These are phyloP conservation scores for Pissodes strobi DNA, from an alignment of 1,140 invertebrate species.

Conservation along the genomic window DNA sequence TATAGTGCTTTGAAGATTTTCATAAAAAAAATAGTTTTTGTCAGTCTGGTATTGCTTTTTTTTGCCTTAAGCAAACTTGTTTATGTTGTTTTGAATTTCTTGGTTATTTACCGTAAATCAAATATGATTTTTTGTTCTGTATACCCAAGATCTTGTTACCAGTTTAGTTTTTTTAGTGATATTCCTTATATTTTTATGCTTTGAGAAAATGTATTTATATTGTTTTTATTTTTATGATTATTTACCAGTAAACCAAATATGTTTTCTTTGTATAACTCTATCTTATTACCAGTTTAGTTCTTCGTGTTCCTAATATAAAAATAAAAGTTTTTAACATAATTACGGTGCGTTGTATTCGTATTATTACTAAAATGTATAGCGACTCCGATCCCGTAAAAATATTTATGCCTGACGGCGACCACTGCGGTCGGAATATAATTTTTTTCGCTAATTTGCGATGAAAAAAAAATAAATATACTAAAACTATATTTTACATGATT, in stretches of 20 bases:
- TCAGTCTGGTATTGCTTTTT: not conserved
- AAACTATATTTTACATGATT: constrained; percentile 18
- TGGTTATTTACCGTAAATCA: not conserved
- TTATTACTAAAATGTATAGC: constrained; percentile 8
- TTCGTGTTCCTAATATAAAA: not conserved
- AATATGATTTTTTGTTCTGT: not conserved
- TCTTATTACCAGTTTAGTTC: not conserved
- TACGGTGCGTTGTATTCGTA: constrained; percentile 7
- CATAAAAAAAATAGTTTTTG: constrained; percentile 4
- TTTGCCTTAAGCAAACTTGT: not conserved
- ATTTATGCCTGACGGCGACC: constrained; percentile 12
- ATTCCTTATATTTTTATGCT: too few relatives aligned
- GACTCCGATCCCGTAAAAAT: constrained; percentile 4
- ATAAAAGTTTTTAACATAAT: constrained; percentile 22
- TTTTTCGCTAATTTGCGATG: too few relatives aligned
- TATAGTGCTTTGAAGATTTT: constrained; percentile 19
- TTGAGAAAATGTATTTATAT: too few relatives aligned
- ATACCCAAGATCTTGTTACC: not conserved
- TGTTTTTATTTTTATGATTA: not conserved
- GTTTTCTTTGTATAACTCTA: constrained; percentile 1
- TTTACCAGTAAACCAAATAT: not conserved
- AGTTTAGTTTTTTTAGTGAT: too few relatives aligned
- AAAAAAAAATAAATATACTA: constrained; percentile 3
- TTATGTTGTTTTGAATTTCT: too few relatives aligned
- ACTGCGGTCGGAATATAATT: not conserved